Evolutionary conservation across 2,113 vertebrate species (phyloP).

Genomic region (Tyto alba): DNA sequence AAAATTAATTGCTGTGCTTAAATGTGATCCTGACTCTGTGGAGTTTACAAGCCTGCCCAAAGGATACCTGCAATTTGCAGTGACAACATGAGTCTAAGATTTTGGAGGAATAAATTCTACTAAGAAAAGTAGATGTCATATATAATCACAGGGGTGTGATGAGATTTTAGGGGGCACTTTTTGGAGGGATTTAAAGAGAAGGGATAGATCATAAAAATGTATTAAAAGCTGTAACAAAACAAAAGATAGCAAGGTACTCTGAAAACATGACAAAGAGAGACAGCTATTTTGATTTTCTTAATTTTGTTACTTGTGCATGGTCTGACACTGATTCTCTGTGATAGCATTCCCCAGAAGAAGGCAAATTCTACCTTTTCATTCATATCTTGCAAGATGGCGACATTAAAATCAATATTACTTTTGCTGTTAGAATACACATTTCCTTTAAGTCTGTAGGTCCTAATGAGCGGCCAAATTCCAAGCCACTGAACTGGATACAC

Average conservation of each 20-base stretch:
- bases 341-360: background rate
- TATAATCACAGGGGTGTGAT: accelerated
- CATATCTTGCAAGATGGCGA: accelerated
- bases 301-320: background rate
- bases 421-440: accelerated
- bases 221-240: background rate
- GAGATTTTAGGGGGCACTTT: background rate
- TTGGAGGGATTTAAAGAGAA: background rate
- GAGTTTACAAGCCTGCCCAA: background rate
- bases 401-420: background rate
- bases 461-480: background rate
- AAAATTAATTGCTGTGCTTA: background rate
- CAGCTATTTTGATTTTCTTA: background rate
- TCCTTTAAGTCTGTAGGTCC: background rate
- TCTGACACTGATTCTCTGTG: background rate
- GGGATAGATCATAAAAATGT: background rate
- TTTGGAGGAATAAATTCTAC: background rate
- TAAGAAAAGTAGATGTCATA: background rate
- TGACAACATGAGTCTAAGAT: background rate
- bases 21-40: background rate
- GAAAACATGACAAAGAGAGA: background rate
- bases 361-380: background rate
- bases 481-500: background rate
- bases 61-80: background rate
- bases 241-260: background rate